A percentile compares a stretch with the other conserved stretches of the same genome.
These are phyloP conservation scores for Phocoena phocoena DNA, from an alignment of 2,113 vertebrate species.

Conservation along the genomic window DNA sequence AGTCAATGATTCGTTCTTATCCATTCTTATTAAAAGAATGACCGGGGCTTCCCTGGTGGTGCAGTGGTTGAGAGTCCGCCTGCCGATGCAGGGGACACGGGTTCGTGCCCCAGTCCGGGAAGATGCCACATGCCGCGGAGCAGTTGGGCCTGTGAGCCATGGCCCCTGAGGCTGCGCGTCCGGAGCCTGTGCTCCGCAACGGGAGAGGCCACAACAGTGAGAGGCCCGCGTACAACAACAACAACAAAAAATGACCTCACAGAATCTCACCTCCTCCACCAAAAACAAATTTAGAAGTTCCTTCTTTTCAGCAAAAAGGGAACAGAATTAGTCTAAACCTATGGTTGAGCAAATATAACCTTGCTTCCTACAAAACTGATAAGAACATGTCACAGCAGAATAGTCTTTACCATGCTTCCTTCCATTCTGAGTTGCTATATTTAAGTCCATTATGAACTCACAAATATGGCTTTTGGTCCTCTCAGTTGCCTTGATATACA, in stretches of 20 bases:
- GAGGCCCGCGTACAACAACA: too few relatives aligned
- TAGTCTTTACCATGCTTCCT: background rate
- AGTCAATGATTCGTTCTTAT: conserved; percentile 17
- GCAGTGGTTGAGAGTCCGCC: too few relatives aligned
- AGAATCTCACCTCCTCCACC: background rate
- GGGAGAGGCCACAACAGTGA: too few relatives aligned
- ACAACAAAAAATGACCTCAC: background rate
- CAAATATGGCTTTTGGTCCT: background rate
- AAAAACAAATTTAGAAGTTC: background rate
- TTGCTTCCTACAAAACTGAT: background rate
- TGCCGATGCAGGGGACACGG: too few relatives aligned
- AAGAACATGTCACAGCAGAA: background rate
- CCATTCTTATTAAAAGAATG: background rate
- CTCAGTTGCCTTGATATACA: background rate
- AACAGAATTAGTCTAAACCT: background rate
- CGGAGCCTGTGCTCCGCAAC: too few relatives aligned
- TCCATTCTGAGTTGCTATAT: background rate
- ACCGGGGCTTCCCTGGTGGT: background rate
- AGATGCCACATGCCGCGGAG: too few relatives aligned
- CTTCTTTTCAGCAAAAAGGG: conserved; percentile 1
- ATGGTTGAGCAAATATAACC: background rate
- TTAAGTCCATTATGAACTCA: background rate
- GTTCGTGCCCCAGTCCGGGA: too few relatives aligned
- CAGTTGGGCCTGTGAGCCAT: too few relatives aligned
- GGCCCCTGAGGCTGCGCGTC: too few relatives aligned